Percentiles rank a stretch among this genome's conserved stretches.
phyloP scores from a whole-genome alignment of 2,797 vertebrate species.

The Myotis planiceps region DNA sequence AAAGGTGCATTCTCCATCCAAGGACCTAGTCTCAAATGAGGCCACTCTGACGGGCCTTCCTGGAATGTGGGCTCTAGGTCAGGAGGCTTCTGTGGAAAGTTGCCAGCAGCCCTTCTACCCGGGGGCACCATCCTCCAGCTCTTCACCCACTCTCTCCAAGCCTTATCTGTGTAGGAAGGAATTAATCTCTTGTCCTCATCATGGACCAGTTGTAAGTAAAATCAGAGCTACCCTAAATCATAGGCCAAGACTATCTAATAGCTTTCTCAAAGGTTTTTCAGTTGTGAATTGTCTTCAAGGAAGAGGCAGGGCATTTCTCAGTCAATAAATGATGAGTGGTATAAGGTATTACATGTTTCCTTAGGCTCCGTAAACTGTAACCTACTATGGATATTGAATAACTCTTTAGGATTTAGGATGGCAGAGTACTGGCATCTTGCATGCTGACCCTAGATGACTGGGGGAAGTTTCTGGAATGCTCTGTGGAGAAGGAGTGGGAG shows the following conservation, averaged over 20 bases:
- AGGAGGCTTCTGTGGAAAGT: neutral
- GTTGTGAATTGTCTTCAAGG: neutral
- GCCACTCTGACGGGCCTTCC: neutral
- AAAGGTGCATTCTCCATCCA: neutral
- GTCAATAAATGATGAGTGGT: neutral
- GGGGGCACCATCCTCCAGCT: neutral
- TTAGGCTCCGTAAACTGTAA: neutral
- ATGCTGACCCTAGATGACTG: neutral
- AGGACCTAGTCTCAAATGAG: neutral
- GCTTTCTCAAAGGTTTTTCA: neutral
- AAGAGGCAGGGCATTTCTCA: neutral
- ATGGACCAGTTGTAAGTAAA: neutral
- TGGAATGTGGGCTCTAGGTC: neutral
- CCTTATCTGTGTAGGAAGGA: neutral
- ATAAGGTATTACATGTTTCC: neutral
- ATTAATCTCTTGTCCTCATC: neutral
- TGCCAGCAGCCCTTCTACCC: neutral
- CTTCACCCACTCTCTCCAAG: neutral
- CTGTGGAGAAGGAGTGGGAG: neutral
- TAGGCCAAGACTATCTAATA: neutral
- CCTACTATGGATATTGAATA: neutral
- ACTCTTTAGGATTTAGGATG: neutral
- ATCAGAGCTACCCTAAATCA: neutral
- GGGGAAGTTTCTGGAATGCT: slow-evolving; percentile 13
- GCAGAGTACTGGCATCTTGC: neutral